phyloP scores from a whole-genome alignment of 1,140 invertebrate genomes.

The Carposina sasakii region DNA sequence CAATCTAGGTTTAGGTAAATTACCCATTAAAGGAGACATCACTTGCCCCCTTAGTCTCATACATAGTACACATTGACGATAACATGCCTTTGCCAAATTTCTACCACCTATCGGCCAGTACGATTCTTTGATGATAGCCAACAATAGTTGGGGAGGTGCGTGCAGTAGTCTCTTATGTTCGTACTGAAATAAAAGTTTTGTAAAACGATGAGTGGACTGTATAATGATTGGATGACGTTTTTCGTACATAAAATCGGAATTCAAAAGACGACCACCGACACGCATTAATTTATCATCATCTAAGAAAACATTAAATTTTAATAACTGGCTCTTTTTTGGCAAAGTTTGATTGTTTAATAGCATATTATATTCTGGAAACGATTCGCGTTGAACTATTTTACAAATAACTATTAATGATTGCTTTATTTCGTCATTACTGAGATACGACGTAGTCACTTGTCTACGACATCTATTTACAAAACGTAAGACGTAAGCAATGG shows the following conservation, averaged over 20 bases:
- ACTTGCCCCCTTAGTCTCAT: background rate
- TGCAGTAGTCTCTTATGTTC: background rate
- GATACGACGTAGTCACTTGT: background rate
- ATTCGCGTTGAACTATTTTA: background rate
- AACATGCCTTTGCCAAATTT: conserved; percentile 1
- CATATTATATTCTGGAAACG: conserved; percentile 3
- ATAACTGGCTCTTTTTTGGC: conserved; percentile 1
- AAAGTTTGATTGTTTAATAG: background rate
- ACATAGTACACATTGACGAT: background rate
- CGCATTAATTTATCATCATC: background rate
- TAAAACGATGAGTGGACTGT: conserved; percentile 3
- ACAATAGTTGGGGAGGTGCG: background rate
- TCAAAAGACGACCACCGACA: background rate
- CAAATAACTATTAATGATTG: background rate
- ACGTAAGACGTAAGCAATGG: background rate
- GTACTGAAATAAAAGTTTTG: background rate
- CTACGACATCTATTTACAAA: background rate
- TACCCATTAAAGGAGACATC: background rate
- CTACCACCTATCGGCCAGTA: conserved; percentile 14
- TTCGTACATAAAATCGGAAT: background rate
- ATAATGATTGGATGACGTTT: background rate
- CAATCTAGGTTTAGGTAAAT: background rate
- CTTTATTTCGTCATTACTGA: background rate
- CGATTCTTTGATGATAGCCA: conserved; percentile 8
- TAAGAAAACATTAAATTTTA: conserved; percentile 9